These are phyloP conservation scores for Corydoras sp. DNA, from an alignment of 2,113 vertebrate genomes.

Conservation along the genomic window DNA sequence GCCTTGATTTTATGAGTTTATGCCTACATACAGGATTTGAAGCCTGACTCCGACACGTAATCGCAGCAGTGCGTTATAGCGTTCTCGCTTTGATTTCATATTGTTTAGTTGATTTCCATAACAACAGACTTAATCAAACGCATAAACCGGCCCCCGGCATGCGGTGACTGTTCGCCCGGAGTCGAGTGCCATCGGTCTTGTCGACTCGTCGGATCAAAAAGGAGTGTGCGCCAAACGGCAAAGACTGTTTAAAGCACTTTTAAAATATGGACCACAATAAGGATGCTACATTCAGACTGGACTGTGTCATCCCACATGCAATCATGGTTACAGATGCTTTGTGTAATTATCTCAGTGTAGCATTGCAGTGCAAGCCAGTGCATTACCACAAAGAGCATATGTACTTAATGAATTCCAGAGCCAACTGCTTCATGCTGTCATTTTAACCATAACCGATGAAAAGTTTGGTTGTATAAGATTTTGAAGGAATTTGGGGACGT, in stretches of 20 bases:
- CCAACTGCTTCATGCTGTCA: background rate
- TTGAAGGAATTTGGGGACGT: background rate
- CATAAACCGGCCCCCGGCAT: background rate
- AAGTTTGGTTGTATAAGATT: background rate
- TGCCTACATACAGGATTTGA: background rate
- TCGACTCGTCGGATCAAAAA: background rate
- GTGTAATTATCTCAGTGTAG: constrained; percentile 1
- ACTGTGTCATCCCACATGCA: constrained; percentile 20
- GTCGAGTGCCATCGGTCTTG: background rate
- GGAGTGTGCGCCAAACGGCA: background rate
- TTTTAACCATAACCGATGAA: background rate
- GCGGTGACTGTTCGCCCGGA: background rate
- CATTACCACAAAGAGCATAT: background rate
- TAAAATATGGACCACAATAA: constrained; percentile 24
- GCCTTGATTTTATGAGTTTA: background rate
- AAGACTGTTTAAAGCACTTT: background rate
- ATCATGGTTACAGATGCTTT: constrained; percentile 16
- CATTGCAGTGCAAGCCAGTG: background rate
- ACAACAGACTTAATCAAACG: background rate
- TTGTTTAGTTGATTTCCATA: background rate
- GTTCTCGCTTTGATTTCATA: background rate
- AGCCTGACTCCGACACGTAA: background rate
- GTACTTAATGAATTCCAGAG: constrained; percentile 13
- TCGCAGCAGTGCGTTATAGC: background rate
- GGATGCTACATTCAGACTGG: constrained; percentile 11